phyloP scores from a whole-genome alignment of 2,113 vertebrate species.

The Sorex fumeus region DNA sequence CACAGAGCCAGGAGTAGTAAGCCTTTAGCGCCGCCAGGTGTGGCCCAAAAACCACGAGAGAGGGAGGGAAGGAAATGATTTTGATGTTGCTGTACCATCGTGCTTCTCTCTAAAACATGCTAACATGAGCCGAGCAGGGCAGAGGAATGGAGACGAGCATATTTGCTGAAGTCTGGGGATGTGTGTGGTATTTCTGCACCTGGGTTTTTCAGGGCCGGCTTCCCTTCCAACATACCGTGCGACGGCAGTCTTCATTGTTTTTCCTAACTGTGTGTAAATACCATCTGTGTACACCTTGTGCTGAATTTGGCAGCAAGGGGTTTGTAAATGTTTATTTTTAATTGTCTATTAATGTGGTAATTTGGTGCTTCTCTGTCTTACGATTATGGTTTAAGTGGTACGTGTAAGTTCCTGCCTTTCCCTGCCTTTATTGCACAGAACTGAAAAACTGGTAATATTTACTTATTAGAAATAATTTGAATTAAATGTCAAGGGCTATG shows the following conservation, averaged over 20 bases:
- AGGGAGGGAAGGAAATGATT: background rate
- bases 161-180: background rate
- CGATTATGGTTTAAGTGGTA: background rate
- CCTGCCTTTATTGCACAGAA: slow-evolving; percentile 1
- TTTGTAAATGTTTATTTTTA: background rate
- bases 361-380: slow-evolving; percentile 26
- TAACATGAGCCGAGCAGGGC: background rate
- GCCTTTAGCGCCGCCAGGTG: too few relatives aligned
- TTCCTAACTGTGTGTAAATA: background rate
- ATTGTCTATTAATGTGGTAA: slow-evolving; percentile 10
- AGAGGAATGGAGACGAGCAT: background rate
- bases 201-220: background rate
- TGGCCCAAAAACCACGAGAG: too few relatives aligned
- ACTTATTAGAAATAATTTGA: slow-evolving; percentile 38
- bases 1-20: too few relatives aligned
- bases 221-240: background rate
- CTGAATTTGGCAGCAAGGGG: slow-evolving; percentile 8
- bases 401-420: background rate
- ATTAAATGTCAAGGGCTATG: slow-evolving; percentile 21
- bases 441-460: slow-evolving; percentile 26
- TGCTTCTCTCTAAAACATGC: background rate
- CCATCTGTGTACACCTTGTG: background rate
- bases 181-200: background rate
- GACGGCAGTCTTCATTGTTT: background rate
- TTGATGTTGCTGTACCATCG: background rate